phyloP scores from a whole-genome alignment of 2,888 invertebrate species.

The Dasypogon diadema region DNA sequence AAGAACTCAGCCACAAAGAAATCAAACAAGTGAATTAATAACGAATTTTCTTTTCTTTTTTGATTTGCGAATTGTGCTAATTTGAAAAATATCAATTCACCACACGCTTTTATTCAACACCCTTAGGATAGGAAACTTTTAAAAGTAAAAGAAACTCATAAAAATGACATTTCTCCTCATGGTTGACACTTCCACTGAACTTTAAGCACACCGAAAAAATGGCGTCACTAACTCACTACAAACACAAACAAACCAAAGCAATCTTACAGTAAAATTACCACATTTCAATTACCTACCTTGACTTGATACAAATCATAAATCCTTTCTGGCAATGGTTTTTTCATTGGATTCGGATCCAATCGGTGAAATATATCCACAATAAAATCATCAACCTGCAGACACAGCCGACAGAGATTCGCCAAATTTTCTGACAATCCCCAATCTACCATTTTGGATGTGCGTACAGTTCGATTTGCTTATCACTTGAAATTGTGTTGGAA shows the following conservation, averaged over 20 bases:
- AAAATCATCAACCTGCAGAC: conserved; percentile 74
- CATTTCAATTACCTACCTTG: conserved; percentile 66
- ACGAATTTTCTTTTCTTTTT: too few relatives aligned
- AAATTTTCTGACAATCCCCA: conserved; percentile 44
- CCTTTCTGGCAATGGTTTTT: conserved; percentile 70
- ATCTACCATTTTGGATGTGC: conserved; percentile 44
- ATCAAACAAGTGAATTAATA: too few relatives aligned
- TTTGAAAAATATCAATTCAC: background rate
- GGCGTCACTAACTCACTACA: conserved; percentile 23
- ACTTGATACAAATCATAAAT: conserved; percentile 72
- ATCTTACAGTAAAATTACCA: conserved; percentile 4
- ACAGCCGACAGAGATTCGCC: conserved; percentile 72
- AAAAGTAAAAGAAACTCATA: background rate
- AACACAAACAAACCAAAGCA: conserved; percentile 28
- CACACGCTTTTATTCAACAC: background rate
- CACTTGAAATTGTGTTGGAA: background rate
- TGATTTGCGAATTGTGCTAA: too few relatives aligned
- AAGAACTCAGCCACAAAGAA: too few relatives aligned
- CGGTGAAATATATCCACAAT: conserved; percentile 76
- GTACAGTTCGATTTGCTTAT: background rate
- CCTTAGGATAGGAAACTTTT: background rate
- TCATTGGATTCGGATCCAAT: conserved; percentile 70
- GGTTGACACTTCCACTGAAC: background rate
- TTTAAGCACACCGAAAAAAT: background rate
- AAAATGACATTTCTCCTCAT: conserved; percentile 4